A percentile compares a stretch with the other conserved stretches of the same genome.
Conservation (phyloP, 2,113 vertebrate genomes). For the Mionectes macconnelli region DNA sequence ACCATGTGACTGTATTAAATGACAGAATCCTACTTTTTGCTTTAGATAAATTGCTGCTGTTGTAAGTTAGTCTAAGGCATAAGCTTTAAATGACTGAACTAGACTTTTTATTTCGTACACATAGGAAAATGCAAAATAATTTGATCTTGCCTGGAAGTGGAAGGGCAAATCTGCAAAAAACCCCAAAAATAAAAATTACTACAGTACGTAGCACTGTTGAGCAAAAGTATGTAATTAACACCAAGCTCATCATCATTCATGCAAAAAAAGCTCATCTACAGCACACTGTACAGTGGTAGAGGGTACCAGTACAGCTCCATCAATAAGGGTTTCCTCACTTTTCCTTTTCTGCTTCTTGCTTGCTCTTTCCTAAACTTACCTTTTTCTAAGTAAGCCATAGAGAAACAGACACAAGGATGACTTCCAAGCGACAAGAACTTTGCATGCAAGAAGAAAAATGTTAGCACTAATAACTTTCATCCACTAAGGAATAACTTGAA, state of each 20-base stretch:
- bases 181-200: neutral
- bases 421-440: neutral
- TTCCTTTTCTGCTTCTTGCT: neutral
- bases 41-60: neutral
- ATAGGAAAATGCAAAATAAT: neutral
- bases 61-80: neutral
- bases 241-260: neutral
- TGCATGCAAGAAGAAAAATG: neutral
- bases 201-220: neutral
- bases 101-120: neutral
- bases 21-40: neutral
- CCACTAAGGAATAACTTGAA: neutral
- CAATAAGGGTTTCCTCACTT: neutral
- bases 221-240: neutral
- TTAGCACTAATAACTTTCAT: neutral
- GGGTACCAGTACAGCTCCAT: neutral
- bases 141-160: neutral
- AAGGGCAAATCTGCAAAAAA: neutral
- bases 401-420: neutral
- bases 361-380: neutral
- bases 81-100: neutral
- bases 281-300: no score
- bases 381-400: neutral
- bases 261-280: neutral
- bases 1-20: neutral